These are phyloP conservation scores for Diachrysia chrysitis DNA, from an alignment of 2,888 invertebrate genomes.

Conservation along the genomic window DNA sequence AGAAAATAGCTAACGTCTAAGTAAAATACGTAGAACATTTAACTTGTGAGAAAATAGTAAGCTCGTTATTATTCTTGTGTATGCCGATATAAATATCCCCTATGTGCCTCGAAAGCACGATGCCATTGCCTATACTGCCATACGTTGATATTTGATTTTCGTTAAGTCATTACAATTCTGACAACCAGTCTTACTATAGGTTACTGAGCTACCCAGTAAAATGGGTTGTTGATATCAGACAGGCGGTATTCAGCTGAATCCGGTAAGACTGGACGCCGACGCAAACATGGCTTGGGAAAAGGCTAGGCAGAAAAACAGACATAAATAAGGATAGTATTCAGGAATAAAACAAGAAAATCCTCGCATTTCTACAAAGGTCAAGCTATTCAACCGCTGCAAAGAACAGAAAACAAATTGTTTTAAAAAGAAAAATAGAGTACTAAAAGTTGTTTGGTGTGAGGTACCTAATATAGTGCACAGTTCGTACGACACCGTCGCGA, in stretches of 20 bases:
- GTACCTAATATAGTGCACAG: not conserved
- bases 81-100: no score
- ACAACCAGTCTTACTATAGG: no score
- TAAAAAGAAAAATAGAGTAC: constrained; percentile 1
- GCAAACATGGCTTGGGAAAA: no score
- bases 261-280: no score
- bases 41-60: constrained; percentile 2
- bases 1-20: not conserved
- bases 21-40: not conserved
- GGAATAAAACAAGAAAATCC: not conserved
- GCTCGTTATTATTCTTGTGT: not conserved
- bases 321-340: not conserved
- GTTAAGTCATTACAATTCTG: no score
- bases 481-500: not conserved
- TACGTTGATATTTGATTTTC: no score
- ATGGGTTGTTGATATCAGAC: no score
- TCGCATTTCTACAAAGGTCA: not conserved
- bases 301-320: no score
- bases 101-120: no score
- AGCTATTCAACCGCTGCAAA: not conserved
- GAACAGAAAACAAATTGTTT: constrained; percentile 1
- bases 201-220: no score
- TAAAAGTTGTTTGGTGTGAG: not conserved
- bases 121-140: no score
- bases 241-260: no score